Conservation (phyloP, 2,113 vertebrate species). For the Anas platyrhynchos region DNA sequence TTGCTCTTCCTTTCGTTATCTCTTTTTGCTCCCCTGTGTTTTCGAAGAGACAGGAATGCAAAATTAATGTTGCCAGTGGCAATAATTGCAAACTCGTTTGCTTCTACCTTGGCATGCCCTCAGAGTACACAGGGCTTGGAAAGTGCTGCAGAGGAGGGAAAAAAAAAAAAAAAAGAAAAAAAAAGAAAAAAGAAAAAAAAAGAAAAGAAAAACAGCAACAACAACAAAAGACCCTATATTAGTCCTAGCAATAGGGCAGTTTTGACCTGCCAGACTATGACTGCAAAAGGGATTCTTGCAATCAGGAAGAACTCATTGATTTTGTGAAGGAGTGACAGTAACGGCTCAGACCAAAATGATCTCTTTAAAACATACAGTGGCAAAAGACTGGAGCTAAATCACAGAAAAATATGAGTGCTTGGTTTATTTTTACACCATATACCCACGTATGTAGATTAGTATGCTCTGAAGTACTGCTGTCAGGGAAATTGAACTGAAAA, state of each 20-base stretch:
- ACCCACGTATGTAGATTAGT: background rate
- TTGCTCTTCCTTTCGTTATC: background rate
- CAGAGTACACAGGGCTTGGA: slow-evolving; percentile 19
- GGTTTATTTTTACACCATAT: slow-evolving; percentile 17
- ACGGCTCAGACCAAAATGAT: background rate
- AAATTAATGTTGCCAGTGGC: slow-evolving; percentile 26
- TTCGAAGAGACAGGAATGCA: slow-evolving; percentile 2
- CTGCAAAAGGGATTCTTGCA: background rate
- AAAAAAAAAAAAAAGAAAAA: background rate
- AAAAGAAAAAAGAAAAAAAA: no score
- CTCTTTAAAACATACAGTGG: background rate
- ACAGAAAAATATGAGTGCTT: background rate
- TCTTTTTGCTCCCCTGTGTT: slow-evolving; percentile 36
- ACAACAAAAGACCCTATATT: background rate
- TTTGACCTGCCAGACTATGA: fast-evolving
- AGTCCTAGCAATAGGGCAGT: background rate
- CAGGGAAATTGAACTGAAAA: background rate
- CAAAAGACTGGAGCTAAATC: background rate
- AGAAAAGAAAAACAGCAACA: no score
- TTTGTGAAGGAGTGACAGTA: background rate
- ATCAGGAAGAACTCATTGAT: background rate
- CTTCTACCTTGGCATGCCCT: slow-evolving; percentile 54
- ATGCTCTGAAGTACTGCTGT: background rate
- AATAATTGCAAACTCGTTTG: slow-evolving; percentile 17
- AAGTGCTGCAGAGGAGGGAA: background rate